phyloP scores from a whole-genome alignment of 2,797 vertebrate genomes.

The Anableps anableps region DNA sequence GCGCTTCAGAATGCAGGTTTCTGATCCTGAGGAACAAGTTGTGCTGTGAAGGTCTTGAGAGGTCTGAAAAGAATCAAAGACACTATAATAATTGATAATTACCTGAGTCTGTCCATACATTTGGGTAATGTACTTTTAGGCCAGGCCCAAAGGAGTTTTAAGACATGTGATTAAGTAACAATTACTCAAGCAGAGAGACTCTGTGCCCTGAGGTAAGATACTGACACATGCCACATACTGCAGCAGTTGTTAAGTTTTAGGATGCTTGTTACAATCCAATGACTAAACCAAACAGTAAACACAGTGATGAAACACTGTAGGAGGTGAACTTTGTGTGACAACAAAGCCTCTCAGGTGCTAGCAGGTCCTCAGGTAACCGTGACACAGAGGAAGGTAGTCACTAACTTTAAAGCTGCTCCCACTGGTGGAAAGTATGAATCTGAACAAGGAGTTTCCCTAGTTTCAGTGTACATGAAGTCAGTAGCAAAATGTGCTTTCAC shows the following conservation, averaged over 20 bases:
- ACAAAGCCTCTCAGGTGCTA: conserved; percentile 31
- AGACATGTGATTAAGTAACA: neutral
- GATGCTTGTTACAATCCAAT: neutral
- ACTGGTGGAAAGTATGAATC: neutral
- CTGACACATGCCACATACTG: neutral
- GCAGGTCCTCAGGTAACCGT: conserved; percentile 10
- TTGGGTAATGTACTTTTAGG: neutral
- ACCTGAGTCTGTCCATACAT: neutral
- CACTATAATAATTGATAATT: neutral
- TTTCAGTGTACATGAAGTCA: neutral
- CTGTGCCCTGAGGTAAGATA: neutral
- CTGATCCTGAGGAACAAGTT: neutral
- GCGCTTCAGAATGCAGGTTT: conserved; percentile 1
- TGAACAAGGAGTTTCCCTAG: neutral
- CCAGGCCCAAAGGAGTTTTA: neutral
- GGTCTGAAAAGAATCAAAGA: neutral
- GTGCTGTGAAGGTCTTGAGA: neutral
- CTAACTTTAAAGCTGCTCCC: neutral
- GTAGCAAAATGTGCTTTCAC: neutral
- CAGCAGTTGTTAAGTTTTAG: neutral
- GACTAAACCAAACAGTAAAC: neutral
- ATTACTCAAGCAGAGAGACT: neutral
- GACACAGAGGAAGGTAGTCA: conserved; percentile 32
- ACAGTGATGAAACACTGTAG: neutral
- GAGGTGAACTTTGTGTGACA: conserved; percentile 18